Evolutionary conservation across 30 jellyfish, hydroid and myxozoan species (phyloP).

Genomic region (Cassiopea andromeda): DNA sequence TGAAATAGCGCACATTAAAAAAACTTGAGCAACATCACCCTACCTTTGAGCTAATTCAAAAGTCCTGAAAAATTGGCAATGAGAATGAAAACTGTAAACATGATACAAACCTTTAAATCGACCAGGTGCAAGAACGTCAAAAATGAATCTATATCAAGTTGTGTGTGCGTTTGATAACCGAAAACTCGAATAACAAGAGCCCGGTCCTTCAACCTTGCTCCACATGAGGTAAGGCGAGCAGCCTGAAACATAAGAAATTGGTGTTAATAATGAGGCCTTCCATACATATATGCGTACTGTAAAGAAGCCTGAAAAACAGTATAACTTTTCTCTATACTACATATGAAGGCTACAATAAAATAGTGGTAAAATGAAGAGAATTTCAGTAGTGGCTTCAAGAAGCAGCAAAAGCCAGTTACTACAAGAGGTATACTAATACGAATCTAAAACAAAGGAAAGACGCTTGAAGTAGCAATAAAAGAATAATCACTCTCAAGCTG

Average conservation of each 20-base stretch:
- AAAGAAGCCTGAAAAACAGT: no score
- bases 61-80: no score
- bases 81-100: not conserved
- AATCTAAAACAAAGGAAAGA: no score
- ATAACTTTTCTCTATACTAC: no score
- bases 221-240: slow-evolving; percentile 77
- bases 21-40: not conserved
- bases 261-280: not conserved
- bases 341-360: no score
- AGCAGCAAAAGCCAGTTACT: no score
- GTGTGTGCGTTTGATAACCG: slow-evolving; percentile 93
- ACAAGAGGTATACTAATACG: no score
- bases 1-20: not conserved
- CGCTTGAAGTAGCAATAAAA: no score
- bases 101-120: slow-evolving; percentile 73
- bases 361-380: no score
- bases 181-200: slow-evolving; percentile 88
- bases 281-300: not conserved
- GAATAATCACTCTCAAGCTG: no score
- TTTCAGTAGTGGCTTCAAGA: no score
- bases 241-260: slow-evolving; percentile 63
- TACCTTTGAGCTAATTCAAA: not conserved
- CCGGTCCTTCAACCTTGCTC: slow-evolving; percentile 66
- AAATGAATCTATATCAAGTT: slow-evolving; percentile 91
- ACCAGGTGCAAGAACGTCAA: slow-evolving; percentile 78